Evolutionary conservation across 2,888 invertebrate genomes (phyloP).

Genomic region (Ormyrus rosae): DNA sequence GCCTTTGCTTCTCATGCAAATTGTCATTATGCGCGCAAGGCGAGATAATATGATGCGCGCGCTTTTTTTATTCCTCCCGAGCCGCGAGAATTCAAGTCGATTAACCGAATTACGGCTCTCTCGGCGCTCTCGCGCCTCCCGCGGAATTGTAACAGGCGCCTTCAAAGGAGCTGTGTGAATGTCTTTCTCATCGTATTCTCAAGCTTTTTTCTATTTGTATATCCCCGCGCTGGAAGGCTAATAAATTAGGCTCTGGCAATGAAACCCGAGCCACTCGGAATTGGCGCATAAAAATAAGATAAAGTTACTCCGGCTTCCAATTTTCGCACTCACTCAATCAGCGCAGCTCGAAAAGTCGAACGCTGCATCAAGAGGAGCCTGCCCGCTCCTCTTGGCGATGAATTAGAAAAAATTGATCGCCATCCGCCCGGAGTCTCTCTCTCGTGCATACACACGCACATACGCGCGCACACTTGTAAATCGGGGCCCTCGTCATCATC

Average conservation of each 20-base stretch:
- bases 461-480: background rate
- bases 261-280: conserved; percentile 35
- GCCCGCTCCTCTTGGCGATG: background rate
- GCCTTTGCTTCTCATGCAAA: conserved; percentile 74
- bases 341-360: background rate
- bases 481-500: conserved; percentile 28
- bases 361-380: background rate
- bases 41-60: conserved; percentile 15
- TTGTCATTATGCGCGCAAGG: conserved; percentile 61
- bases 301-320: background rate
- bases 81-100: conserved; percentile 65
- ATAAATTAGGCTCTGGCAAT: background rate
- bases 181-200: conserved; percentile 46
- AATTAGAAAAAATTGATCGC: background rate
- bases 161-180: conserved; percentile 56
- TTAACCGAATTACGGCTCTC: conserved; percentile 63
- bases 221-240: background rate
- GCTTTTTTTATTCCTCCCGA: conserved; percentile 54
- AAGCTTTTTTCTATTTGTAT: conserved; percentile 45
- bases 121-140: background rate
- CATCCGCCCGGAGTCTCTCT: background rate
- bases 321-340: no score
- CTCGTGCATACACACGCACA: background rate
- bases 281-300: conserved; percentile 8
- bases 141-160: conserved; percentile 32